Conservation (phyloP, 2,113 vertebrate genomes). For the Ctenodactylus gundi region DNA sequence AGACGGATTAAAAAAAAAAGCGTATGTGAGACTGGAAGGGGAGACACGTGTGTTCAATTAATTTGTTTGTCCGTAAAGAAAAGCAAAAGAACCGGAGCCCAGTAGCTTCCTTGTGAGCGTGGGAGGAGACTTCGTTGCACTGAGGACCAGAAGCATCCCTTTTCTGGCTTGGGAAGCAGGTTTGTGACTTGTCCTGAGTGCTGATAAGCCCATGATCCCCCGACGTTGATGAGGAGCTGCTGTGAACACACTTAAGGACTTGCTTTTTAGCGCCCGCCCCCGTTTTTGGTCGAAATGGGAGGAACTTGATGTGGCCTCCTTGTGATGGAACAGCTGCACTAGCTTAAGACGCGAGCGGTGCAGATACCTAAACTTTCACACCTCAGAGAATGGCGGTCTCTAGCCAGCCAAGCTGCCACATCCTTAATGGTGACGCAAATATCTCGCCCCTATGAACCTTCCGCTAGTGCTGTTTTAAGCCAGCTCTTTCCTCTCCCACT, state of each 20-base stretch:
- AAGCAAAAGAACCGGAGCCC: not conserved
- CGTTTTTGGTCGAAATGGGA: not conserved
- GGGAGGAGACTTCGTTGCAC: conserved; percentile 1
- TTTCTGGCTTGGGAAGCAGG: conserved; percentile 19
- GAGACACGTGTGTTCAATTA: not conserved
- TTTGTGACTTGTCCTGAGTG: conserved; percentile 29
- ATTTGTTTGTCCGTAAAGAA: not conserved
- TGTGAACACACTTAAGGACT: not conserved
- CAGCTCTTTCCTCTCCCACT: no score
- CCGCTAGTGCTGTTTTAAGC: not conserved
- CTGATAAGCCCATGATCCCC: not conserved
- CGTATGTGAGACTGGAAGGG: not conserved
- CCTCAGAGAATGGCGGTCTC: not conserved
- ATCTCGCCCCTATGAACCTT: not conserved
- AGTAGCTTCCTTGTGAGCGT: not conserved
- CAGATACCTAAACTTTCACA: not conserved
- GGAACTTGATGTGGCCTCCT: not conserved
- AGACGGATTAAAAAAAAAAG: conserved; percentile 43
- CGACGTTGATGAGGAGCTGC: not conserved
- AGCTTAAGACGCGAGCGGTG: not conserved
- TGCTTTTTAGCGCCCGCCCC: not conserved
- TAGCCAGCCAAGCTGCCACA: not conserved
- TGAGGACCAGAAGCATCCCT: not conserved
- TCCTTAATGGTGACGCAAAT: not conserved
- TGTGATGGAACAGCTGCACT: not conserved